Conservation (phyloP, 2,888 invertebrate species). For the Rhingia campestris region DNA sequence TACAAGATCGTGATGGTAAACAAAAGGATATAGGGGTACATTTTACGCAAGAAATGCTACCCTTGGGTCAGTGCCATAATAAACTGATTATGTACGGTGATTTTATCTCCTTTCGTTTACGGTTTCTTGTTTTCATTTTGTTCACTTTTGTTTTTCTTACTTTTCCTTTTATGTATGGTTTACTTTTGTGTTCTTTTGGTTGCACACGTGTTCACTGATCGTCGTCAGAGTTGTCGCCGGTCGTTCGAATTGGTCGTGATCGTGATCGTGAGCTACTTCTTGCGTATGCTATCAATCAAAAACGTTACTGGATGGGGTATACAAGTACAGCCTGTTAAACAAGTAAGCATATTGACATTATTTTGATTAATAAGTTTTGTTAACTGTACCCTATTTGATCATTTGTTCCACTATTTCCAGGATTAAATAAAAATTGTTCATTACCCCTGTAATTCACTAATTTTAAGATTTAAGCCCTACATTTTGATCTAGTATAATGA, state of each 20-base stretch:
- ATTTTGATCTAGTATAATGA: too few relatives aligned
- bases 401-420: too few relatives aligned
- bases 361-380: too few relatives aligned
- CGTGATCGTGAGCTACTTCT: background rate
- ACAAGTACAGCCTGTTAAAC: too few relatives aligned
- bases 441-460: too few relatives aligned
- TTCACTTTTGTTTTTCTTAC: constrained; percentile 63
- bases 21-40: constrained; percentile 65
- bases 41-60: constrained; percentile 60
- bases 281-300: too few relatives aligned
- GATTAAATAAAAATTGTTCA: too few relatives aligned
- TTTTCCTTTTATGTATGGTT: constrained; percentile 75
- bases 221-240: constrained; percentile 39
- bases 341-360: too few relatives aligned
- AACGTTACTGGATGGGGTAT: too few relatives aligned
- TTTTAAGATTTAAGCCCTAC: too few relatives aligned
- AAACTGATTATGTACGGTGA: constrained; percentile 75
- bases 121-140: constrained; percentile 60
- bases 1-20: constrained; percentile 52
- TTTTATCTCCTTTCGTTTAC: constrained; percentile 67
- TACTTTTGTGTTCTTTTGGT: constrained; percentile 77
- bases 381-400: too few relatives aligned
- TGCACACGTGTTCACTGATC: constrained; percentile 80
- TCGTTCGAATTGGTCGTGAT: background rate
- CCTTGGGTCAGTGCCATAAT: constrained; percentile 73